Conservation (phyloP, 2,888 invertebrate genomes). For the Tubulanus polymorphus region DNA sequence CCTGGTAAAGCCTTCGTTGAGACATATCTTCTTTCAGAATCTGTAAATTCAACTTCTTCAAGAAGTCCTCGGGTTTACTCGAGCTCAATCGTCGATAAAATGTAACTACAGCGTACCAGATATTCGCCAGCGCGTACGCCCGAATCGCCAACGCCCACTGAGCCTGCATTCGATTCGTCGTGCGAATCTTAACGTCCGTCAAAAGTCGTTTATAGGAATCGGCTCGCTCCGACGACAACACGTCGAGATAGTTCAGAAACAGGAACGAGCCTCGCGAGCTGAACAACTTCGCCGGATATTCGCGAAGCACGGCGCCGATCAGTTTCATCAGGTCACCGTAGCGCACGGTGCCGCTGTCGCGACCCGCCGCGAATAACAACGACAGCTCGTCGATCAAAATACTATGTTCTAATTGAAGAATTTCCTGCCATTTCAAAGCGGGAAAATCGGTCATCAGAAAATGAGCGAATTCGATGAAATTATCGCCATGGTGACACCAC, state of each 20-base stretch:
- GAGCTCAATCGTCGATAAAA: constrained; percentile 40
- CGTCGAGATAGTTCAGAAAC: constrained; percentile 47
- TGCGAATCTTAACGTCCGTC: constrained; percentile 48
- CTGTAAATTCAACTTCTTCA: too few relatives aligned
- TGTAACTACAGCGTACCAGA: constrained; percentile 47
- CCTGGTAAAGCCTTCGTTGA: constrained; percentile 35
- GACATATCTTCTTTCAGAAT: constrained; percentile 21
- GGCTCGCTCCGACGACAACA: constrained; percentile 38
- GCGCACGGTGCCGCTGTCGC: constrained; percentile 32
- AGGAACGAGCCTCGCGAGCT: constrained; percentile 38
- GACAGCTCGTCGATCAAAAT: constrained; percentile 44
- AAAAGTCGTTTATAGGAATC: constrained; percentile 39
- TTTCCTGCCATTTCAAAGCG: constrained; percentile 40
- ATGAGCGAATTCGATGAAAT: constrained; percentile 50
- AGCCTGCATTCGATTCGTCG: constrained; percentile 44
- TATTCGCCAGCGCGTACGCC: constrained; percentile 44
- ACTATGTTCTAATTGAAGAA: constrained; percentile 45
- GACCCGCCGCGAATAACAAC: constrained; percentile 44
- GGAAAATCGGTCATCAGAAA: constrained; percentile 49
- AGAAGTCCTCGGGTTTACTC: too few relatives aligned
- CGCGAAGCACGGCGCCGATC: constrained; percentile 42
- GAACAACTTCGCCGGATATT: constrained; percentile 43
- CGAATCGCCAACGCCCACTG: constrained; percentile 48
- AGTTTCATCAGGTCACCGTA: constrained; percentile 36
- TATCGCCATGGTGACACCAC: constrained; percentile 37